Evolutionary conservation across 1,140 invertebrate genomes (phyloP), one percentile per base, ranked within the genome.

Genomic region (Idris sp.): DNA sequence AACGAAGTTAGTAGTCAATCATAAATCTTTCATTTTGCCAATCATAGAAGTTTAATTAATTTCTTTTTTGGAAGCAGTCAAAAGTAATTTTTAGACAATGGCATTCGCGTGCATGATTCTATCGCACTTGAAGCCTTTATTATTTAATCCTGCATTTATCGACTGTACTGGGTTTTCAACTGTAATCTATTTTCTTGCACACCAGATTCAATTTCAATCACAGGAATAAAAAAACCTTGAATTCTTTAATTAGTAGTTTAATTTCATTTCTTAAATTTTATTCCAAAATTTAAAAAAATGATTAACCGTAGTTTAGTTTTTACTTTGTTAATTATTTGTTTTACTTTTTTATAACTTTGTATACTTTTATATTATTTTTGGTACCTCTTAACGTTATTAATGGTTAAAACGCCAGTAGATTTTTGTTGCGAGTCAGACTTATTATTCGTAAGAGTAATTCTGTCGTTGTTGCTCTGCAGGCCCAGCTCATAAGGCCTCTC

Each of bases 321-420:
- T n/a, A n/a, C n/a, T n/a, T n/a, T n/a, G n/a, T n/a, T n/a, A n/a
- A n/a, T n/a, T n/a, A n/a, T n/a, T n/a, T n/a, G n/a, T n/a, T n/a
- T n/a, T n/a, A n/a, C n/a, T n/a, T n/a, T n/a, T n/a, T n/a, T n/a
- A n/a, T n/a, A n/a, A n/a, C n/a, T n/a, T n/a, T n/a, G n/a, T n/a
- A n/a, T n/a, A n/a, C n/a, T n/a, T n/a, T n/a, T n/a, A n/a, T n/a
- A n/a, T n/a, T n/a, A n/a, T n/a, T n/a, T n/a, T n/a, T n/a, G n/a
- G n/a, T 33, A 79, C 88, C n/a, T 86, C 44, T 74, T 40, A 0
- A 65, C 16, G 1, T 78, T 30, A 1, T 35, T 49, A 6, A 95
- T 93, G 5, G 88, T 89, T 18, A 95, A 85, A 6, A 89, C 90
- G 4, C 90, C 93, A 40, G 88, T 87, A 0, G 91, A 91, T 76